These are phyloP conservation scores for Hucho hucho DNA, from an alignment of 2,113 vertebrate species.

Conservation along the genomic window DNA sequence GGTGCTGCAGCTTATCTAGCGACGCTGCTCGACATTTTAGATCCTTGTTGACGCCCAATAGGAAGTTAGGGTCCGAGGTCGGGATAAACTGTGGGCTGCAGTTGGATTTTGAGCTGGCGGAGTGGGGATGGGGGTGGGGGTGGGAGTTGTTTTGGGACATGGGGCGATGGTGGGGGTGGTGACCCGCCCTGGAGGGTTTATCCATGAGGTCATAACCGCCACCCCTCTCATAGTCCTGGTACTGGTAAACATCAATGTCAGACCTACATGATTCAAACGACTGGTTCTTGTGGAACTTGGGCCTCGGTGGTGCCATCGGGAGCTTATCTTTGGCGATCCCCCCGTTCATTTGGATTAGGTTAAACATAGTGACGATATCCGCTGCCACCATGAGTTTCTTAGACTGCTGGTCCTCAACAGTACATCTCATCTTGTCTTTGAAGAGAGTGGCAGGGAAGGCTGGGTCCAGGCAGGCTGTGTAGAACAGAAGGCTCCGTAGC, in stretches of 20 bases:
- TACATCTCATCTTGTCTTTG: conserved; percentile 89
- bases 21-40: conserved; percentile 80
- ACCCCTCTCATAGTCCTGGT: conserved; percentile 67
- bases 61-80: conserved; percentile 82
- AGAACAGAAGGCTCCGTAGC: conserved; percentile 86
- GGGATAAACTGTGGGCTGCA: conserved; percentile 77
- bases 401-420: conserved; percentile 84
- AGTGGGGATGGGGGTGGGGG: conserved; percentile 72
- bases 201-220: conserved; percentile 69
- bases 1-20: conserved; percentile 83
- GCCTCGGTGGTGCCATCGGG: conserved; percentile 67
- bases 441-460: conserved; percentile 89
- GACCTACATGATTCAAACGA: conserved; percentile 81
- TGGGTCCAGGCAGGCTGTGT: conserved; percentile 89
- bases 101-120: conserved; percentile 77
- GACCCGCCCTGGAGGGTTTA: conserved; percentile 48
- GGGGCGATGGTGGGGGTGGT: conserved; percentile 53
- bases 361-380: conserved; percentile 94
- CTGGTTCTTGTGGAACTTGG: conserved; percentile 80
- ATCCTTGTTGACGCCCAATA: conserved; percentile 80
- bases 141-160: conserved; percentile 66
- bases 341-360: conserved; percentile 89
- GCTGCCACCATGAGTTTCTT: conserved; percentile 93
- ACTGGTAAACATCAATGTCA: conserved; percentile 72
- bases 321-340: conserved; percentile 86